Evolutionary conservation across 2,888 invertebrate species (phyloP).

Genomic region (Aphidoletes aphidimyza): DNA sequence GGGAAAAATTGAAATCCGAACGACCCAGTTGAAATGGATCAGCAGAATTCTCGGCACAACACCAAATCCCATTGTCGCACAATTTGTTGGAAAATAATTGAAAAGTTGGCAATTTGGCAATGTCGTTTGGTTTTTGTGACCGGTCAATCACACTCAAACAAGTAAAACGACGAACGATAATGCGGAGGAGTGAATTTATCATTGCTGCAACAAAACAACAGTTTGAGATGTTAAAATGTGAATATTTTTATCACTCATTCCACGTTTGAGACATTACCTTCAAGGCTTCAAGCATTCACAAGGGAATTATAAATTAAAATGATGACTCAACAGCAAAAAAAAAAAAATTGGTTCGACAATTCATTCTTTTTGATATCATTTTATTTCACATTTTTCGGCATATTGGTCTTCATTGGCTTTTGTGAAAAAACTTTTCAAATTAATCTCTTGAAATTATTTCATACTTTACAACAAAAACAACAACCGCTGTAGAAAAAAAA

Average conservation of each 20-base stretch:
- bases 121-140: neutral
- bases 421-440: conserved; percentile 15
- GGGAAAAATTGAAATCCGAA: too few relatives aligned
- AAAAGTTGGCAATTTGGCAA: neutral
- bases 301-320: conserved; percentile 46
- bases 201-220: neutral
- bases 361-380: conserved; percentile 49
- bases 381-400: conserved; percentile 2
- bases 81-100: neutral
- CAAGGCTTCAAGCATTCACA: neutral
- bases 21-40: neutral
- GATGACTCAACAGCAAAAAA: neutral
- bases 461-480: neutral
- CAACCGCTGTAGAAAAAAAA: neutral
- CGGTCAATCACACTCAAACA: neutral
- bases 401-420: conserved; percentile 25
- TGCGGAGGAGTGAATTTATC: neutral
- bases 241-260: neutral
- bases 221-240: neutral
- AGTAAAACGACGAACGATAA: neutral
- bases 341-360: neutral
- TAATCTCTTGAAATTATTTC: conserved; percentile 32
- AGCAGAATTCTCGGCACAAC: neutral
- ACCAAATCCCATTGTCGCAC: neutral
- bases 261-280: neutral